Evolutionary conservation across 2,888 invertebrate genomes (phyloP).

Genomic region (Sialis fuliginosa): DNA sequence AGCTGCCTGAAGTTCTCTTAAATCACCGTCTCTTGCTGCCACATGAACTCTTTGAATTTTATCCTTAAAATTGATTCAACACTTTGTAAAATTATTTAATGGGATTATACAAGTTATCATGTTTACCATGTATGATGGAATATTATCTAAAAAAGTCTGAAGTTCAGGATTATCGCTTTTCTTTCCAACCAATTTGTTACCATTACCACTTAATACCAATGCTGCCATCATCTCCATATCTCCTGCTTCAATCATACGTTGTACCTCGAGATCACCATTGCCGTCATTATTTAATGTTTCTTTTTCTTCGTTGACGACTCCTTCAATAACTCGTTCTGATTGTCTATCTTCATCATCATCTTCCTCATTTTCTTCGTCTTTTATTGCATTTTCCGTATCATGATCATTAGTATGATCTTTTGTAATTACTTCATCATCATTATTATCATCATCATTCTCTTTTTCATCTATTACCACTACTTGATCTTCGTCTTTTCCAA

Average conservation of each 20-base stretch:
- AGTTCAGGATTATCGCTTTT: constrained; percentile 58
- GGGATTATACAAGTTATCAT: neutral
- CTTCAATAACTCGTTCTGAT: constrained; percentile 24
- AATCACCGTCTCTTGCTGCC: constrained; percentile 68
- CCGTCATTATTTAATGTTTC: constrained; percentile 28
- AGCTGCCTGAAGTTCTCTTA: constrained; percentile 69
- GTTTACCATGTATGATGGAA: constrained; percentile 68
- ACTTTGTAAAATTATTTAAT: neutral
- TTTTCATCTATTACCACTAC: constrained; percentile 10
- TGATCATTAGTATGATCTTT: constrained; percentile 8
- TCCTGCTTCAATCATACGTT: constrained; percentile 47
- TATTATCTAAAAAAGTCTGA: constrained; percentile 73
- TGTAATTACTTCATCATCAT: constrained; percentile 14
- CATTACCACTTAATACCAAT: constrained; percentile 77
- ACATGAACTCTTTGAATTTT: constrained; percentile 81
- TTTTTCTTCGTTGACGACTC: constrained; percentile 24
- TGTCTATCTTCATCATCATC: constrained; percentile 9
- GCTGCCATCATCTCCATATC: constrained; percentile 84
- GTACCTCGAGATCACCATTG: constrained; percentile 35
- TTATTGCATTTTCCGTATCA: constrained; percentile 13
- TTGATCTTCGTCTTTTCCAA: constrained; percentile 10
- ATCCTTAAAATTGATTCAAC: constrained; percentile 32
- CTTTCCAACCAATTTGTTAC: constrained; percentile 53
- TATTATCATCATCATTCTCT: constrained; percentile 15
- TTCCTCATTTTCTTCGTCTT: constrained; percentile 10